Evolutionary conservation across 2,797 vertebrate species (phyloP).

Genomic region (Hypotaenidia philippensis): DNA sequence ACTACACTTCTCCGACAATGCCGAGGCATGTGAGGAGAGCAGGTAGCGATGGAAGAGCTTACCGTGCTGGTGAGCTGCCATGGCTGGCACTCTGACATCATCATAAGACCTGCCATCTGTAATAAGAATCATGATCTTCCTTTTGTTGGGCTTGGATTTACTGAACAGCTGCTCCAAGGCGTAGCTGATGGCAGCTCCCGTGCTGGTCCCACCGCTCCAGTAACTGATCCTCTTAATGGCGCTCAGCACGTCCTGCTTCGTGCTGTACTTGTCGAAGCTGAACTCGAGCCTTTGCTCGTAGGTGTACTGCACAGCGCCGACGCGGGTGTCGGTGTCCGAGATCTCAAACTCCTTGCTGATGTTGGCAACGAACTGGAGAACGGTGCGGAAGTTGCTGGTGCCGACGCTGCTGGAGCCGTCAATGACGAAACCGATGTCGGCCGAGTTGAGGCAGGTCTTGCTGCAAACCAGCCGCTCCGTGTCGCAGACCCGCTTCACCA

Average conservation of each 20-base stretch:
- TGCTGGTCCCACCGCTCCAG: slow-evolving; percentile 98
- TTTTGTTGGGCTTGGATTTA: slow-evolving; percentile 96
- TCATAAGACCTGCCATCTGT: slow-evolving; percentile 97
- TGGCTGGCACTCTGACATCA: slow-evolving; percentile 88
- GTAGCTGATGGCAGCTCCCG: slow-evolving; percentile 93
- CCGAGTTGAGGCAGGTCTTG: slow-evolving; percentile 97
- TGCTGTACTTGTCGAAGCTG: slow-evolving; percentile 89
- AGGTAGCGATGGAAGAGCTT: slow-evolving; percentile 16
- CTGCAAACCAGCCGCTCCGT: slow-evolving; percentile 91
- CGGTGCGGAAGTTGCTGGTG: slow-evolving; percentile 93
- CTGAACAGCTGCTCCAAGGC: slow-evolving; percentile 93
- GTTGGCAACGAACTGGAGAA: slow-evolving; percentile 97
- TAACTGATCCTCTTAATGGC: slow-evolving; percentile 94
- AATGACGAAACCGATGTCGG: slow-evolving; percentile 94
- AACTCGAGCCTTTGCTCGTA: slow-evolving; percentile 98
- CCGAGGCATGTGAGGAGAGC: not conserved
- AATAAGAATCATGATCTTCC: slow-evolving; percentile 97
- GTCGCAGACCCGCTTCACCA: slow-evolving; percentile 94
- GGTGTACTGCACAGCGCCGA: slow-evolving; percentile 96
- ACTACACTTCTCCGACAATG: not conserved
- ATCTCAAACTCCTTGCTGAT: slow-evolving; percentile 96
- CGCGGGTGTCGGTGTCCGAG: slow-evolving; percentile 93
- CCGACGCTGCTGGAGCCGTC: slow-evolving; percentile 98
- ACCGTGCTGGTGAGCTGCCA: slow-evolving; percentile 91
- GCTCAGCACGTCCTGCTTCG: slow-evolving; percentile 89